phyloP scores from a whole-genome alignment of 2,797 vertebrate species.

The Prunella strophiata region DNA sequence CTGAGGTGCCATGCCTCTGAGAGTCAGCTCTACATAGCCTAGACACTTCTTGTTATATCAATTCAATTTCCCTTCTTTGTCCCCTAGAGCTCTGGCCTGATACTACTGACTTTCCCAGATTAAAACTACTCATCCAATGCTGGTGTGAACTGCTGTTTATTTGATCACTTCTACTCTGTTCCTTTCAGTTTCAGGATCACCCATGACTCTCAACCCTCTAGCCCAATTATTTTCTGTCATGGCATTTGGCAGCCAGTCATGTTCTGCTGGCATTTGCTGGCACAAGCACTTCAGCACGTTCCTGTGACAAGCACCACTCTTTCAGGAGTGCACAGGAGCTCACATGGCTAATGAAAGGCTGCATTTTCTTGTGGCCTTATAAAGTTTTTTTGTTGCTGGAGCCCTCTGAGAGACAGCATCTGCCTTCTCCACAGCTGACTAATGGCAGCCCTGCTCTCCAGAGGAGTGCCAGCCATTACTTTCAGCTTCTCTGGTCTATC shows the following conservation, averaged over 20 bases:
- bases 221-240: not conserved
- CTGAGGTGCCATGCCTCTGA: not conserved
- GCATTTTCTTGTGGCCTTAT: not conserved
- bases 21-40: not conserved
- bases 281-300: not conserved
- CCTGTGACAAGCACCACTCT: not conserved
- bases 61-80: not conserved
- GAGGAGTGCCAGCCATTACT: not conserved
- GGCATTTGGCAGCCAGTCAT: not conserved
- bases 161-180: not conserved
- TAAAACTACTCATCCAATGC: not conserved
- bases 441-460: not conserved
- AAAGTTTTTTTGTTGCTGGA: not conserved
- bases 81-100: not conserved
- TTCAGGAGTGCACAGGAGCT: rapidly evolving
- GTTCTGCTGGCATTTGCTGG: not conserved
- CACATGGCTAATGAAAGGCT: not conserved
- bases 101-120: not conserved
- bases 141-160: not conserved
- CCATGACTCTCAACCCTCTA: not conserved
- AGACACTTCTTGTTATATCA: not conserved
- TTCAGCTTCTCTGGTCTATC: not conserved
- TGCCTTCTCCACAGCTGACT: not conserved
- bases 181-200: not conserved
- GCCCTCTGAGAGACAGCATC: not conserved